phyloP scores from a whole-genome alignment of 2,113 vertebrate species.

The Myotis davidii region DNA sequence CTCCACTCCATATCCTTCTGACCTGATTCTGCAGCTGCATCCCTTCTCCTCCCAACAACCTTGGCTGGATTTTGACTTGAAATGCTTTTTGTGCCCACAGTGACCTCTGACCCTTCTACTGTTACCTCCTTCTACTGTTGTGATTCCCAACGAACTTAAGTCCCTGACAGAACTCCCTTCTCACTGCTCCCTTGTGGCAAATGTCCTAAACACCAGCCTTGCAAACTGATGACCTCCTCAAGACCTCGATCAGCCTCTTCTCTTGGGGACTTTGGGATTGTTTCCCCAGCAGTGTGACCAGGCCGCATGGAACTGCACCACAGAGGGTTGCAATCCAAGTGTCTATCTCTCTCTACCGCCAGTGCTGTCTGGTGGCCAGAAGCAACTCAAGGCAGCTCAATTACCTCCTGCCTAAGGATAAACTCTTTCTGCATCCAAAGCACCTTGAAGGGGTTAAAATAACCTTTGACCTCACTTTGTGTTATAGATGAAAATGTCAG shows the following conservation, averaged over 20 bases:
- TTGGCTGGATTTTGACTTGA: background rate
- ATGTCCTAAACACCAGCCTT: background rate
- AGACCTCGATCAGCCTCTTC: background rate
- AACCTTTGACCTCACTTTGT: background rate
- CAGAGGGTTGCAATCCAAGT: background rate
- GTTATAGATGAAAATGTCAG: background rate
- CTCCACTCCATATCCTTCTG: background rate
- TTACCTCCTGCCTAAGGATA: background rate
- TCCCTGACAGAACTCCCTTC: background rate
- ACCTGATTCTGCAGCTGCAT: background rate
- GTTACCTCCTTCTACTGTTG: background rate
- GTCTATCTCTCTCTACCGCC: background rate
- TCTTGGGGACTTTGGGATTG: background rate
- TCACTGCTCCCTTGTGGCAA: background rate
- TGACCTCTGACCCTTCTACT: background rate
- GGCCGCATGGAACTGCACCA: background rate
- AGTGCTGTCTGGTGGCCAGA: background rate
- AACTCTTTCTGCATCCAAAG: background rate
- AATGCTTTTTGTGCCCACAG: background rate
- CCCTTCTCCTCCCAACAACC: background rate
- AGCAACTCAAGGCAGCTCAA: background rate
- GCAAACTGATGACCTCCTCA: background rate
- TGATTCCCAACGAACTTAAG: background rate
- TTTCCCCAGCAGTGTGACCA: background rate
- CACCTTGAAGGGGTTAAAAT: background rate